A percentile compares a stretch with the other conserved stretches of the same genome.
These are phyloP conservation scores for Protosalanx chinensis DNA, from an alignment of 2,797 vertebrate genomes.

Conservation along the genomic window DNA sequence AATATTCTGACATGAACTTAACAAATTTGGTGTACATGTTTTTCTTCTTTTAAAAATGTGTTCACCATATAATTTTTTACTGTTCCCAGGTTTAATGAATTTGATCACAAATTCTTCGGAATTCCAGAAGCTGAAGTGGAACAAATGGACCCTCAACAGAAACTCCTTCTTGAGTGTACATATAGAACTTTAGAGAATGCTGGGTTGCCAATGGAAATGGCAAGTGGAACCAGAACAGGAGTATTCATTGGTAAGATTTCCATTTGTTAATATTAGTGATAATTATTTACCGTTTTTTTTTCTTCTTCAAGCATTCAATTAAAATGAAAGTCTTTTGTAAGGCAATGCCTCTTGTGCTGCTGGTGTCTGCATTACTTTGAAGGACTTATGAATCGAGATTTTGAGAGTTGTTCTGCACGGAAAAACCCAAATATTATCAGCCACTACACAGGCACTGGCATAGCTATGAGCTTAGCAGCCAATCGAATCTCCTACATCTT, in stretches of 20 bases:
- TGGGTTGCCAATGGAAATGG: constrained; percentile 74
- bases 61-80: neutral
- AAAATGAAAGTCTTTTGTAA: too few relatives aligned
- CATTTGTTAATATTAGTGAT: neutral
- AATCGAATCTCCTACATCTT: constrained; percentile 85
- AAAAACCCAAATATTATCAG: constrained; percentile 63
- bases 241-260: constrained; percentile 75
- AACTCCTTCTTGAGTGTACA: constrained; percentile 78
- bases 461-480: constrained; percentile 80
- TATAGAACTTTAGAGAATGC: constrained; percentile 81
- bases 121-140: constrained; percentile 77
- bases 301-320: too few relatives aligned
- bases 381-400: constrained; percentile 89
- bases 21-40: too few relatives aligned
- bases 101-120: constrained; percentile 82
- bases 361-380: neutral
- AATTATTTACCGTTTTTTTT: neutral
- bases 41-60: neutral
- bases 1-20: too few relatives aligned
- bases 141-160: constrained; percentile 82
- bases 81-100: constrained; percentile 74
- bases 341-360: too few relatives aligned
- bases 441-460: constrained; percentile 78
- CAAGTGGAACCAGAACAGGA: constrained; percentile 77
- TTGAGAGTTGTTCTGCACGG: constrained; percentile 62